Evolutionary conservation across 2,113 vertebrate genomes (phyloP), one percentile per base, ranked within the genome.

Genomic region (Oxyura jamaicensis): DNA sequence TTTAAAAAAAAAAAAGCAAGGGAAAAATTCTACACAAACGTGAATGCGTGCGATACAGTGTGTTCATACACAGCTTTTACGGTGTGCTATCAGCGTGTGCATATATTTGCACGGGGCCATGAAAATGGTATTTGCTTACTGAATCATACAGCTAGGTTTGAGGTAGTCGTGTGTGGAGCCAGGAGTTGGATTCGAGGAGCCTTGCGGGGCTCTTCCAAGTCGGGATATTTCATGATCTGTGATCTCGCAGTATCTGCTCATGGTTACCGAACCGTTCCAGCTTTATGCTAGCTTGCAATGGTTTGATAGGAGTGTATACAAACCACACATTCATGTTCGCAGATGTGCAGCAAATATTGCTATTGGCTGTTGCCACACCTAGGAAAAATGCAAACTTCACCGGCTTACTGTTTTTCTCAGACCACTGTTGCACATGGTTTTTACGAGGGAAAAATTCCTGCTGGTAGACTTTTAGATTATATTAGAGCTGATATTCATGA

Each of bases 11-110:
- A 20, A 2, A 2, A n/a, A 46, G 60, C 17, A 9, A 20, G 12
- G 0, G 3, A 25, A 33, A 74, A 81, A 17, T 17, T 9, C 33
- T 25, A 29, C 20, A 6, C 8, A 26, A 21, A 39, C 13, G 58
- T 8, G 26, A 62, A 23, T 6, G 6, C 1, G 1, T 20, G 65
- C 48, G 46, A 8, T 2, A 8, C 6, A 31, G 11, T 2, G n/a
- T 13, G 39, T 25, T 52, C 21, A 21, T 19, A 9, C 0, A 0
- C 13, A 7, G 22, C 21, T 66, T 58, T 66, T 41, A 36, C 0
- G 5, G n/a, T 1, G 2, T 18, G 7, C 1, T 0, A 28, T 25
- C 39, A 35, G 16, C 5, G 39, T 35, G 20, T 19, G 55, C 20
- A 8, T 33, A 5, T 44, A 58, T 75, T 78, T 92, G 82, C 48